Evolutionary conservation across 2,113 vertebrate genomes (phyloP), one percentile per base, ranked within the genome.

Genomic region (Cygnus buccinator): DNA sequence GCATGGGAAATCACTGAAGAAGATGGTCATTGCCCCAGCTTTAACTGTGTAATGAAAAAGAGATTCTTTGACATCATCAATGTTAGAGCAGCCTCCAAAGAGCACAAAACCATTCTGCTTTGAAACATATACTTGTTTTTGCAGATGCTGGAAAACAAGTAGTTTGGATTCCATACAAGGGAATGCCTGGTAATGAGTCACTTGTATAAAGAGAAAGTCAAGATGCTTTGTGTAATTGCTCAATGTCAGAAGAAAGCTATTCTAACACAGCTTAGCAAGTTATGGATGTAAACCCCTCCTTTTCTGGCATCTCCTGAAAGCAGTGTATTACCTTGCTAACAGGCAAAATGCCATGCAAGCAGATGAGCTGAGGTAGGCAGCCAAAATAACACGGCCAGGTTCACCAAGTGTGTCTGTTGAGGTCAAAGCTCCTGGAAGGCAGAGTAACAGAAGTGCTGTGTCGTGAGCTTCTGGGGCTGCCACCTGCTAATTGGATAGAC

Each of bases 401-500:
- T 83, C 77, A 90, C 61, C 37, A 50, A 9, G 33, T 35, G 52
- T 81, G 46, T 94, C 87, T 91, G 44, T 19, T 43, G 63, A 84
- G 79, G 78, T 94, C 82, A 90, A 61, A 80, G 16, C 82, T 81
- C 62, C 89, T 84, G 87, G 72, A 90, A 90, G 65, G 43, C 81
- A 76, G 75, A 11, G 31, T 4, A 68, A 7, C 70, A 84, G 78
- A 84, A 74, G 54, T 87, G 46, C 70, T 87, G 19, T 70, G 15
- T 79, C 70, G 63, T 50, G 66, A 67, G 67, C 23, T 87, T 52
- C 84, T 82, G 91, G 71, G 86, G 39, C 86, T 91, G 50, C 50
- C 74, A 50, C 63, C 55, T 93, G 74, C 74, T 96, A 93, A 95
- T 93, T 96, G 84, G 73, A 39, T 74, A 46, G 80, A 55, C 84